Percentiles rank a stretch among this genome's conserved stretches.
Conservation (phyloP, 2,113 vertebrate genomes). For the Formicarius rufipectus region DNA sequence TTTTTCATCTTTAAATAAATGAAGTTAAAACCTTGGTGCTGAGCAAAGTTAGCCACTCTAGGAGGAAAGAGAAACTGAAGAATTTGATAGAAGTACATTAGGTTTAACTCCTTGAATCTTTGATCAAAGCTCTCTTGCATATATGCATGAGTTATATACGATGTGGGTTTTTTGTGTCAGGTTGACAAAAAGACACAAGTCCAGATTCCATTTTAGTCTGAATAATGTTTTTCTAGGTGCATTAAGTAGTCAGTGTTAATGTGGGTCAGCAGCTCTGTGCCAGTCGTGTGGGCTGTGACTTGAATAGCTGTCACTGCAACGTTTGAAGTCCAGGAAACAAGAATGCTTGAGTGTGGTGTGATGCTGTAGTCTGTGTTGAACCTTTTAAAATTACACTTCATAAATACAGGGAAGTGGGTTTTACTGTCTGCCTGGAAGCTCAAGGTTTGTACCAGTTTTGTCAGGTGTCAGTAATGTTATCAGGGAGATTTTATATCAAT, state of each 20-base stretch:
- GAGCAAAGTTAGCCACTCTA: not conserved
- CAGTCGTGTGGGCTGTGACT: accelerated
- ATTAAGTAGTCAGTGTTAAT: not conserved
- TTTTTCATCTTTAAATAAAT: not conserved
- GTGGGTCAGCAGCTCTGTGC: not conserved
- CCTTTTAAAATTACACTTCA: not conserved
- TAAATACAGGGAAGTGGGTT: not conserved
- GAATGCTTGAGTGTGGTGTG: not conserved
- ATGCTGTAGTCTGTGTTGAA: not conserved
- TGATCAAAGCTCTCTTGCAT: not conserved
- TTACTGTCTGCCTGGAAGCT: not conserved
- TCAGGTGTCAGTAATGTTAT: not conserved
- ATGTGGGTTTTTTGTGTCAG: not conserved
- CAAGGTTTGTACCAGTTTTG: not conserved
- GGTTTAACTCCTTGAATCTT: not conserved
- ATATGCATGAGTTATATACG: not conserved
- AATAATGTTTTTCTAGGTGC: not conserved
- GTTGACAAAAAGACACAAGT: not conserved
- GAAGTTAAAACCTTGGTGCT: not conserved
- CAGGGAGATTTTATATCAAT: not conserved
- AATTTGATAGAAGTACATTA: not conserved
- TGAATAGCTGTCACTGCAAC: not conserved
- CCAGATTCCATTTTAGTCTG: not conserved
- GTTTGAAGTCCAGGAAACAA: not conserved
- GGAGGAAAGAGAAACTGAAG: not conserved